Conservation (phyloP, 2,113 vertebrate species). For the Oryzias javanicus region DNA sequence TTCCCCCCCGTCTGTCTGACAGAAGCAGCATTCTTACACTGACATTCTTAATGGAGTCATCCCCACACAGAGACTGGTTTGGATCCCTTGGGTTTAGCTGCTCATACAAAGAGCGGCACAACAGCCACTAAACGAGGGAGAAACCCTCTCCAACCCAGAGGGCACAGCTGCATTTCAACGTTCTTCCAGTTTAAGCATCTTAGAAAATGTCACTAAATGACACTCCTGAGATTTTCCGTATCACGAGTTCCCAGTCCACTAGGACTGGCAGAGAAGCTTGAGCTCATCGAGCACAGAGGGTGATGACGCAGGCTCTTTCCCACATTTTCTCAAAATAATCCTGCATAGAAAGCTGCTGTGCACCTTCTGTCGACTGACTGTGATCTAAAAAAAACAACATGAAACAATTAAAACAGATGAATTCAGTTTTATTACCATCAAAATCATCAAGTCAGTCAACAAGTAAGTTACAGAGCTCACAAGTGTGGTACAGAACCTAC, state of each 20-base stretch:
- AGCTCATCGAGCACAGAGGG: conserved; percentile 60
- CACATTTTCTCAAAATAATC: conserved; percentile 38
- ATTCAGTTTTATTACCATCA: conserved; percentile 76
- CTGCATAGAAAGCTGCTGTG: neutral
- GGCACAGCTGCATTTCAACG: conserved; percentile 26
- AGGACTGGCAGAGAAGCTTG: conserved; percentile 45
- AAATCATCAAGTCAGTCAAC: conserved; percentile 71
- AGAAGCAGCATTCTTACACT: conserved; percentile 26
- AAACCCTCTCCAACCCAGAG: conserved; percentile 28
- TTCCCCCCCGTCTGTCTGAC: neutral
- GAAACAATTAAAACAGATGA: conserved; percentile 33
- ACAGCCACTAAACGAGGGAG: conserved; percentile 23
- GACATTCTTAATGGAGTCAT: conserved; percentile 43
- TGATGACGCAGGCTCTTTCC: conserved; percentile 32
- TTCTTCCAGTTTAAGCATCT: conserved; percentile 32
- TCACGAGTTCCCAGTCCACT: conserved; percentile 40
- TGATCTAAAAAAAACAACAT: neutral
- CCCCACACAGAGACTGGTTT: conserved; percentile 28
- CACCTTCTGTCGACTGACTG: neutral
- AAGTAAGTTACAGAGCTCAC: conserved; percentile 70
- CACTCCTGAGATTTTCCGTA: conserved; percentile 38
- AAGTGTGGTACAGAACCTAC: conserved; percentile 64
- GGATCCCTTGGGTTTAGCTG: conserved; percentile 23
- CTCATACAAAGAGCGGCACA: conserved; percentile 28
- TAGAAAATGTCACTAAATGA: conserved; percentile 53